These are phyloP conservation scores for Vireo griseus DNA, from an alignment of 2,797 vertebrate genomes.

Conservation along the genomic window DNA sequence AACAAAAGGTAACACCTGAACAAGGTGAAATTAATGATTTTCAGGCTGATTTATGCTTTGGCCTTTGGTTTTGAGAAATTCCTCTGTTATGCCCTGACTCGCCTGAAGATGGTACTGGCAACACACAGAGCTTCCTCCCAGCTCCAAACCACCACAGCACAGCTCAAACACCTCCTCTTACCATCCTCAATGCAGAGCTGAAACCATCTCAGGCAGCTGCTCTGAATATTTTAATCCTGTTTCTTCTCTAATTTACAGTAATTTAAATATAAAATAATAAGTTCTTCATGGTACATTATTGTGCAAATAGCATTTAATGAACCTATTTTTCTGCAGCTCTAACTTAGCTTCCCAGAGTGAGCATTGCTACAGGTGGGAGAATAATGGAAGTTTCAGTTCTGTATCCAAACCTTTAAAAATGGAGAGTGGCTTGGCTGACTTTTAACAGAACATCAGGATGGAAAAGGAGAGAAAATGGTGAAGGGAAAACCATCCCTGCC, in stretches of 20 bases:
- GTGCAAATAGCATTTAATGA: neutral
- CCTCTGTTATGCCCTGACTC: neutral
- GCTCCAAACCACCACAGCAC: neutral
- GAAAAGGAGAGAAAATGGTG: neutral
- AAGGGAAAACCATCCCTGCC: rapidly evolving
- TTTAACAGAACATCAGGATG: neutral
- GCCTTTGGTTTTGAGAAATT: neutral
- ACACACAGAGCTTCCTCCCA: neutral
- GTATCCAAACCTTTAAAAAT: neutral
- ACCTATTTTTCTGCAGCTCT: neutral
- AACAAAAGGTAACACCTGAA: neutral
- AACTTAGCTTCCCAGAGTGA: neutral
- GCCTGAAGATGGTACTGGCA: constrained; percentile 76
- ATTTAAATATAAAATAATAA: neutral
- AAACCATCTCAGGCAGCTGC: neutral
- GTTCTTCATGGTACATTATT: neutral
- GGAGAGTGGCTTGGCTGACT: neutral
- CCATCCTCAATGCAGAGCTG: neutral
- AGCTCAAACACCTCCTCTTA: neutral
- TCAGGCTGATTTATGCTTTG: neutral
- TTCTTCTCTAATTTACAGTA: neutral
- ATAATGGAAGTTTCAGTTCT: neutral
- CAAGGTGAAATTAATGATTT: neutral
- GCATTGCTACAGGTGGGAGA: neutral
- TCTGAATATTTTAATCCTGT: neutral